A percentile compares a stretch with the other conserved stretches of the same genome.
These are phyloP conservation scores for Drosophila longiperda DNA, from an alignment of 2,888 invertebrate species.

Conservation along the genomic window DNA sequence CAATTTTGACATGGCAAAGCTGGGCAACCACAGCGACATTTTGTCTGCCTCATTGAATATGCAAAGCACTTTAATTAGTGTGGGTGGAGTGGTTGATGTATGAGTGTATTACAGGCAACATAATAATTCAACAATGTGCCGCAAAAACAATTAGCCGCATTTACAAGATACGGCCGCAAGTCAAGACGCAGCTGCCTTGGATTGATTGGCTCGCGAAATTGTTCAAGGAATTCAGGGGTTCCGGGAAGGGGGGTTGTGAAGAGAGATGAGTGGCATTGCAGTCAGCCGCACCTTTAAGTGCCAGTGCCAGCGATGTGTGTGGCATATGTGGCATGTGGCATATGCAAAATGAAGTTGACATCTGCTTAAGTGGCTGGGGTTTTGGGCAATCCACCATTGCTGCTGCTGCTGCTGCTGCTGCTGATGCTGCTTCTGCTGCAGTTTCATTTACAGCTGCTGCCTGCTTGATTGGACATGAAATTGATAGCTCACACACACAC, in stretches of 20 bases:
- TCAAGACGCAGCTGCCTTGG: constrained; percentile 58
- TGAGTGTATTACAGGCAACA: constrained; percentile 24
- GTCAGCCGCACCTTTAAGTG: constrained; percentile 49
- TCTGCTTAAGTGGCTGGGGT: constrained; percentile 80
- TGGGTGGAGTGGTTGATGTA: constrained; percentile 12
- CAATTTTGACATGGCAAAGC: constrained; percentile 61
- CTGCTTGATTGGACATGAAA: constrained; percentile 83
- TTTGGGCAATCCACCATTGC: constrained; percentile 59
- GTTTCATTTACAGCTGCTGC: constrained; percentile 67
- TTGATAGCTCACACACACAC: constrained; percentile 76
- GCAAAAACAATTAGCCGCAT: constrained; percentile 75
- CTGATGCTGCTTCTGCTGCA: constrained; percentile 42
- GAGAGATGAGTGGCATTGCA: background rate
- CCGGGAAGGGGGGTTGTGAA: background rate
- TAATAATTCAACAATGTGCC: constrained; percentile 70
- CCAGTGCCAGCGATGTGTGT: constrained; percentile 13
- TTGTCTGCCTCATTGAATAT: constrained; percentile 67
- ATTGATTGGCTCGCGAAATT: constrained; percentile 44
- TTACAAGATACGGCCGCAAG: constrained; percentile 49
- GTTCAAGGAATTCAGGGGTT: constrained; percentile 1
- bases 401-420: constrained; percentile 40
- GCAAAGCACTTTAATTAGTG: constrained; percentile 76
- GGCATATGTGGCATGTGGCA: constrained; percentile 55
- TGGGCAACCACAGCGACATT: constrained; percentile 67
- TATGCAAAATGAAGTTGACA: constrained; percentile 81